phyloP scores from a whole-genome alignment of 2,113 vertebrate genomes.

The Nycticryphes semicollaris region DNA sequence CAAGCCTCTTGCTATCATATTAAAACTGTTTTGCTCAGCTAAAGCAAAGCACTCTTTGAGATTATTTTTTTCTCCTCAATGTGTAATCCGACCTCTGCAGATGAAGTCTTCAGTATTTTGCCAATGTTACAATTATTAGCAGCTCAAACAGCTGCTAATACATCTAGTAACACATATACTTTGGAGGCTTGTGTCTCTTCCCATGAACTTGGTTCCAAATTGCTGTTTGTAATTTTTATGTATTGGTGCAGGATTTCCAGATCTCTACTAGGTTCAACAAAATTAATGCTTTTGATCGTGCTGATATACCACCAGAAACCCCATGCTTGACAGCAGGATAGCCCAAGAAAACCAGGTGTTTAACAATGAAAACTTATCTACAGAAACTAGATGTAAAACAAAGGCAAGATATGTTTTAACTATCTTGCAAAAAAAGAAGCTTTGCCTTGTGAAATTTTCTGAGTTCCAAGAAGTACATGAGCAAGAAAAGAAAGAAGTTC shows the following conservation, averaged over 20 bases:
- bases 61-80: background rate
- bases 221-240: background rate
- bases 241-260: background rate
- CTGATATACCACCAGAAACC: background rate
- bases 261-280: background rate
- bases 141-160: background rate
- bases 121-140: background rate
- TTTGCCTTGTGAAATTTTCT: fast-evolving
- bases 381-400: background rate
- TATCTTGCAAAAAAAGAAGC: background rate
- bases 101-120: background rate
- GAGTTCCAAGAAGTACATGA: background rate
- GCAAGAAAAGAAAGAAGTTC: background rate
- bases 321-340: background rate
- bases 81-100: background rate
- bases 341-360: background rate
- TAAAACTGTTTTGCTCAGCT: background rate
- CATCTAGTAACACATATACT: no score
- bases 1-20: background rate
- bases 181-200: background rate
- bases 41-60: background rate
- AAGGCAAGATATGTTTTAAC: background rate
- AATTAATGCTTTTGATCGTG: background rate
- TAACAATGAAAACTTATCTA: background rate
- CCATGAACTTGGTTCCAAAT: background rate